Percentiles rank a stretch among this genome's conserved stretches.
Evolutionary conservation across 2,797 vertebrate genomes (phyloP).

Genomic region (Silurus aristotelis): DNA sequence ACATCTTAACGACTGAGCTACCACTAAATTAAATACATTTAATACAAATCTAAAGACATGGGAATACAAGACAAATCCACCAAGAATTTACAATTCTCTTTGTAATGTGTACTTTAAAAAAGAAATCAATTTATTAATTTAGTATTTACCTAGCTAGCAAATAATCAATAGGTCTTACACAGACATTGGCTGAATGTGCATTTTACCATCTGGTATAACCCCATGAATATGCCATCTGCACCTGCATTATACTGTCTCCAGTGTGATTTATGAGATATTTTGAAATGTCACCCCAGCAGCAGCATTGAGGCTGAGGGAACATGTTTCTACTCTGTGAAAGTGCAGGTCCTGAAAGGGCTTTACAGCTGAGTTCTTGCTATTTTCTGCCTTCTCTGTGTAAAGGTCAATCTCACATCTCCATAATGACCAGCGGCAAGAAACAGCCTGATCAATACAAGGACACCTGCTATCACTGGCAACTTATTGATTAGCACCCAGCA

Average conservation of each 20-base stretch:
- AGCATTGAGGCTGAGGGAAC: constrained; percentile 37
- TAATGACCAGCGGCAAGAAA: constrained; percentile 70
- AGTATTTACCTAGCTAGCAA: background rate
- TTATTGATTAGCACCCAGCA: constrained; percentile 64
- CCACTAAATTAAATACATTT: background rate
- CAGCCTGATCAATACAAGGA: constrained; percentile 68
- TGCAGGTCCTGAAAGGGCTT: constrained; percentile 39
- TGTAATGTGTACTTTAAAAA: no score
- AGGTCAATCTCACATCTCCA: constrained; percentile 71
- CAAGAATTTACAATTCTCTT: no score
- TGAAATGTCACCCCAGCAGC: constrained; percentile 47
- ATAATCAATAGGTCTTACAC: background rate
- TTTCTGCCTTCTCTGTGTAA: constrained; percentile 61
- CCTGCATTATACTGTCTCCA: constrained; percentile 20
- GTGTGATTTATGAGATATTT: constrained; percentile 33
- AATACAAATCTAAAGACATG: no score
- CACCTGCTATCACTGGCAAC: constrained; percentile 65
- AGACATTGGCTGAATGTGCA: background rate
- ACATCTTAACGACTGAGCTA: no score
- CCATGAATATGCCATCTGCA: constrained; percentile 3
- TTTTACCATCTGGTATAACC: background rate
- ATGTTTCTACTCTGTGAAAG: constrained; percentile 44
- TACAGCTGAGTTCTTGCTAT: constrained; percentile 47
- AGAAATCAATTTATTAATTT: no score
- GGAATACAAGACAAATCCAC: no score